Percentiles rank a stretch among this genome's conserved stretches.
phyloP scores from a whole-genome alignment of 2,113 vertebrate genomes.

The Porphyrio hochstetteri region DNA sequence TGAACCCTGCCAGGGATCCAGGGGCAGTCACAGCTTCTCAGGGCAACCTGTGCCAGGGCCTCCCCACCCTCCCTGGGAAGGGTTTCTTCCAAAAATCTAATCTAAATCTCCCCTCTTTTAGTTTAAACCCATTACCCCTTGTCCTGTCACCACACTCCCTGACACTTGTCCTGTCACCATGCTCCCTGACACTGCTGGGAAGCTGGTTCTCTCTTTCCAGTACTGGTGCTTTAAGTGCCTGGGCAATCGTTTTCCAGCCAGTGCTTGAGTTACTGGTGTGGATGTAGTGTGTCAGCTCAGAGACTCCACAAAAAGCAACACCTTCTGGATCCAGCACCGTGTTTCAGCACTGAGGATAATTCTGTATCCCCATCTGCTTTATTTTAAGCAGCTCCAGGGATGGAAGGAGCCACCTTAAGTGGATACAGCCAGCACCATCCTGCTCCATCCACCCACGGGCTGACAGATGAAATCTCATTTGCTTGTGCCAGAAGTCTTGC shows the following conservation, averaged over 20 bases:
- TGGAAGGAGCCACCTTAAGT: conserved; percentile 60
- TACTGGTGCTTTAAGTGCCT: background rate
- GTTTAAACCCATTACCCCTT: no score
- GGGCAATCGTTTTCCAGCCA: background rate
- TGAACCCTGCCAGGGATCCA: no score
- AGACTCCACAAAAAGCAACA: conserved; percentile 16
- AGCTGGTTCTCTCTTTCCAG: background rate
- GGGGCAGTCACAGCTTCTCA: no score
- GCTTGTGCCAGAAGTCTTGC: conserved; percentile 56
- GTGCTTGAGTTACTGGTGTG: background rate
- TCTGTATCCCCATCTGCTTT: conserved; percentile 54
- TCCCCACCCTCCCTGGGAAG: no score
- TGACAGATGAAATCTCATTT: conserved; percentile 49
- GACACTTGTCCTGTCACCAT: background rate
- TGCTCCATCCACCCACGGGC: conserved; percentile 20
- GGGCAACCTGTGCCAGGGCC: no score
- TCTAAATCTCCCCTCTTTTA: no score
- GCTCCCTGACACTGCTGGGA: fast-evolving
- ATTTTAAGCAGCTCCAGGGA: conserved; percentile 50
- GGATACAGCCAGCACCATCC: conserved; percentile 11
- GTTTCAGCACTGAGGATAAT: conserved; percentile 11
- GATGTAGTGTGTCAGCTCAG: background rate
- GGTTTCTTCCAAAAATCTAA: no score
- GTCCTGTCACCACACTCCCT: no score
- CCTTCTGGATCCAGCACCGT: background rate